Evolutionary conservation across 2,888 invertebrate species (phyloP), one percentile per base, ranked within the genome.

Genomic region (Lasioglossum vierecki): DNA sequence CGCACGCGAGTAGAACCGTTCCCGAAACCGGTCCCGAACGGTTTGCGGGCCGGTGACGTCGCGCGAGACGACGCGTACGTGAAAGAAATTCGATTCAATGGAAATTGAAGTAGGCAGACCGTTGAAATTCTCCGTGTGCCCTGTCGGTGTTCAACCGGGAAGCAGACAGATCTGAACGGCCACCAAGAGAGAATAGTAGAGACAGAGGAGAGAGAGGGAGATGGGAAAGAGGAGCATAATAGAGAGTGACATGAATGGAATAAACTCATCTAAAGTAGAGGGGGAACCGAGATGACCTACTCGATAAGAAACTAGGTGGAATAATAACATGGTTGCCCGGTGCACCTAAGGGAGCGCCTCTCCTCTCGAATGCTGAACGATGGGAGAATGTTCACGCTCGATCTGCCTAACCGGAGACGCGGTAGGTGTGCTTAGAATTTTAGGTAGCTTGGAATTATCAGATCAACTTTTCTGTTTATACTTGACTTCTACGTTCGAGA

Each of bases 231-330:
- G 80, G 71, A 60, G 83, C 44, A 86, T 81, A 77, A 78, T 76
- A 60, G 82, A 83, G 85, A 90, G 86, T 83, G 88, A 89, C 86
- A 82, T 79, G 89, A 90, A 90, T 88, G 87, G 83, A 85, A 84
- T 79, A 82, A 86, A 83, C 82, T 81, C 71, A 41, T 46, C 66
- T 76, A 30, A 84, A 84, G 86, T 74, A 9, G 60, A 79, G 82
- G 63, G 78, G 74, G 83, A 76, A 78, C 46, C 79, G 79, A 71
- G 88, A 89, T 90, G 89, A 84, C 85, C 88, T 76, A 90, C 80
- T 90, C 86, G 90, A 91, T 90, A 91, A 90, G 89, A 86, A 89
- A 88, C 87, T 80, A 84, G 86, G 87, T 83, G 87, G 81, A 88
- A 88, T 88, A 91, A 90, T 89, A 89, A 90, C 88, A 72, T 89